Evolutionary conservation across 2,888 invertebrate species (phyloP).

Genomic region (Heliconius erato): DNA sequence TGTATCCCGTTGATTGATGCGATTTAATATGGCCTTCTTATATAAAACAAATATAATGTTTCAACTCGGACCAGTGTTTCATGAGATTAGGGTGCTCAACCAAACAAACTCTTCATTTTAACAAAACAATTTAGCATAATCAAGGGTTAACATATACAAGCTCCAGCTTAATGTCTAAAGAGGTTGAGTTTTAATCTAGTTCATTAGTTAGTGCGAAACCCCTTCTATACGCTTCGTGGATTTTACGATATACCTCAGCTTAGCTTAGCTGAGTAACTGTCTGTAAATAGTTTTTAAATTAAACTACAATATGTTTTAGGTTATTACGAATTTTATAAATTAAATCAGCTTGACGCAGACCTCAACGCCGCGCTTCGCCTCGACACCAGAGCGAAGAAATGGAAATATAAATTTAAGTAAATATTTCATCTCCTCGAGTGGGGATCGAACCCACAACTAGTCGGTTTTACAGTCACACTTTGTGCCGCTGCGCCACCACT

Average conservation of each 20-base stretch:
- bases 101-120: not conserved
- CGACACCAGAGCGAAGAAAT: no score
- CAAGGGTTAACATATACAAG: conserved; percentile 5
- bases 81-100: not conserved
- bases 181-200: conserved; percentile 28
- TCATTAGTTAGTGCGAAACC: conserved; percentile 29
- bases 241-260: conserved; percentile 3
- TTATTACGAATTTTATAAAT: not conserved
- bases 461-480: no score
- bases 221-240: conserved; percentile 12
- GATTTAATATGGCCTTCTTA: no score
- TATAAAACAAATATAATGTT: no score
- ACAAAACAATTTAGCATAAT: conserved; percentile 4
- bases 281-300: not conserved
- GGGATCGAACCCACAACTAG: no score
- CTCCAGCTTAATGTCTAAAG: conserved; percentile 12
- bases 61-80: no score
- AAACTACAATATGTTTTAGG: not conserved
- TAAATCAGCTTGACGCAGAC: no score
- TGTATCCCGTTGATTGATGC: no score
- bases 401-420: no score
- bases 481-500: no score
- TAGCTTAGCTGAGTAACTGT: conserved; percentile 8
- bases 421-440: no score
- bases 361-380: no score